Evolutionary conservation across 2,797 vertebrate genomes (phyloP).

Genomic region (Scolopax rusticola): DNA sequence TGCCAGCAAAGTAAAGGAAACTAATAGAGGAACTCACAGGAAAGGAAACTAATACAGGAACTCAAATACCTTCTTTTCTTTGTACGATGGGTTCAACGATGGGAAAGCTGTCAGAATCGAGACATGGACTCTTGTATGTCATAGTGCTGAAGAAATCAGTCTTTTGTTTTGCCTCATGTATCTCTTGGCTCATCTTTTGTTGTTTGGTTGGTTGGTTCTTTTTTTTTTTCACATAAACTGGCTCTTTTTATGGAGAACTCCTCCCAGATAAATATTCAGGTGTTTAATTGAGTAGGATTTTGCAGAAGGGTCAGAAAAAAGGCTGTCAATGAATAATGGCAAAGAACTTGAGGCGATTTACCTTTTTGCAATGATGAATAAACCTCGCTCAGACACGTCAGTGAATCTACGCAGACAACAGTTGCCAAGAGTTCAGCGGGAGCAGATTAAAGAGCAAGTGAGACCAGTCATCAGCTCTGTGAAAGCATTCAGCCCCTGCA

Average conservation of each 20-base stretch:
- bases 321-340: background rate
- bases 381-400: background rate
- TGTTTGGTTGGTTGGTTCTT: background rate
- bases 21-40: background rate
- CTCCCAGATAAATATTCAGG: background rate
- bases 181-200: background rate
- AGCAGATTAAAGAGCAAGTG: background rate
- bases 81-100: background rate
- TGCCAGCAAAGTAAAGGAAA: background rate
- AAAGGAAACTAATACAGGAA: background rate
- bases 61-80: background rate
- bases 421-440: background rate
- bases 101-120: background rate
- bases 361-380: background rate
- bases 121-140: accelerated
- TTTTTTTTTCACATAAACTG: background rate
- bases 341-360: background rate
- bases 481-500: background rate
- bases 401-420: background rate
- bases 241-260: background rate
- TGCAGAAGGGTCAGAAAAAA: background rate
- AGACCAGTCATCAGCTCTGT: background rate
- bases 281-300: background rate
- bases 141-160: background rate
- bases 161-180: background rate